Evolutionary conservation across 2,888 invertebrate genomes (phyloP).

Genomic region (Synanthedon tipuliformis): DNA sequence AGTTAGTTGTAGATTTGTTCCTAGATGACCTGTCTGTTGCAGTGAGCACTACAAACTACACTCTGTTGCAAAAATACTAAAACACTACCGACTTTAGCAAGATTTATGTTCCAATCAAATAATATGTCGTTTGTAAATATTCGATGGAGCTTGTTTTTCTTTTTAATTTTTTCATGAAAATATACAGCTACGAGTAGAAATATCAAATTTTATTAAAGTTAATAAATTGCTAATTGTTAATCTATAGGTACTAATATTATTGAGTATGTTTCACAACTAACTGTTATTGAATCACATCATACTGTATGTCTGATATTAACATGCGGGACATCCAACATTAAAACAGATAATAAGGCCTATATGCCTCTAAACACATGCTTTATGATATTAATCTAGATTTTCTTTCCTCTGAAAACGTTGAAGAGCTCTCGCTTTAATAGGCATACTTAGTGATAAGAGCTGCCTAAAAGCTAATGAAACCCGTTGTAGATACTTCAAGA

Average conservation of each 20-base stretch:
- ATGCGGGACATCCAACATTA: neutral
- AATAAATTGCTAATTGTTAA: no score
- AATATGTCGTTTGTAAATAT: no score
- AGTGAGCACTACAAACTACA: constrained; percentile 7
- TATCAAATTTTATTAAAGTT: no score
- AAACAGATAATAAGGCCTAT: neutral
- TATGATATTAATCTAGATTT: neutral
- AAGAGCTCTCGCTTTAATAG: neutral
- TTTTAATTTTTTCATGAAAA: no score
- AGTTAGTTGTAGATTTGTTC: constrained; percentile 40
- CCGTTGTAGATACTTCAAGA: neutral
- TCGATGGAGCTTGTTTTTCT: no score
- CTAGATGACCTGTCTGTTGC: constrained; percentile 37
- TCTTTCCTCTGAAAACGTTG: neutral
- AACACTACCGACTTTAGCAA: neutral
- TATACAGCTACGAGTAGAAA: no score
- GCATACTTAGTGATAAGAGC: neutral
- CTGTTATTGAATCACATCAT: neutral
- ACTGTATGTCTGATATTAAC: neutral
- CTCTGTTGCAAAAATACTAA: neutral
- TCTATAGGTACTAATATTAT: no score
- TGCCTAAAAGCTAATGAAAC: neutral
- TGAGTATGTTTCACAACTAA: no score
- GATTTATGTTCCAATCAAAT: neutral
- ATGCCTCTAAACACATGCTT: neutral